A percentile compares a stretch with the other conserved stretches of the same genome.
Conservation (phyloP, 2,888 invertebrate genomes). For the Drosophila bunnanda region DNA sequence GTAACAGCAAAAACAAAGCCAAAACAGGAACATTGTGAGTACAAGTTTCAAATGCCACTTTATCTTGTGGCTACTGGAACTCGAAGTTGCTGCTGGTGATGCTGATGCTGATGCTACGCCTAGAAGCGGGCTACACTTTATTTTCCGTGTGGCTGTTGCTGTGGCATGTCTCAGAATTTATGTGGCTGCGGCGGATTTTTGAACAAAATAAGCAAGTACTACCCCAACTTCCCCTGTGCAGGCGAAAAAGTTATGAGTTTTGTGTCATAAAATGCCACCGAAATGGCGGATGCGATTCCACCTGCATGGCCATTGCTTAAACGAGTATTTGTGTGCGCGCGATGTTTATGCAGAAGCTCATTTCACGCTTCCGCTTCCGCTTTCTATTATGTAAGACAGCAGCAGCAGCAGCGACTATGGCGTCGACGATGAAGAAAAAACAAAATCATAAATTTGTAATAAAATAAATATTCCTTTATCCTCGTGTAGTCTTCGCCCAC, state of each 20-base stretch:
- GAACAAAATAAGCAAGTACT: slow-evolving; percentile 76
- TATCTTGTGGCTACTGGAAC: slow-evolving; percentile 60
- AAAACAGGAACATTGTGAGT: slow-evolving; percentile 51
- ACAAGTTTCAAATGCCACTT: slow-evolving; percentile 79
- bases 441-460: slow-evolving; percentile 81
- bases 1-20: slow-evolving; percentile 29
- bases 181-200: slow-evolving; percentile 66
- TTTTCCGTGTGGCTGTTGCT: slow-evolving; percentile 9
- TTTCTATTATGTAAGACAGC: slow-evolving; percentile 60
- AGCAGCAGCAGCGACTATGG: slow-evolving; percentile 11
- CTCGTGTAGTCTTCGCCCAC: slow-evolving; percentile 37
- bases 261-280: slow-evolving; percentile 68
- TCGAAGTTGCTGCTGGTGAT: slow-evolving; percentile 21
- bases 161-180: slow-evolving; percentile 67
- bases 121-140: slow-evolving; percentile 10
- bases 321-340: slow-evolving; percentile 41
- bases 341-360: slow-evolving; percentile 78
- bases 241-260: slow-evolving; percentile 74
- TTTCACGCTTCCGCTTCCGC: slow-evolving; percentile 81
- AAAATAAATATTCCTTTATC: slow-evolving; percentile 78
- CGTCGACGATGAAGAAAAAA: slow-evolving; percentile 55
- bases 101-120: slow-evolving; percentile 24
- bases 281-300: slow-evolving; percentile 56
- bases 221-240: not conserved
- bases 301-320: slow-evolving; percentile 63